Base-by-base conservation (phyloP, 2,113 vertebrate species). In the Equus quagga region DNA sequence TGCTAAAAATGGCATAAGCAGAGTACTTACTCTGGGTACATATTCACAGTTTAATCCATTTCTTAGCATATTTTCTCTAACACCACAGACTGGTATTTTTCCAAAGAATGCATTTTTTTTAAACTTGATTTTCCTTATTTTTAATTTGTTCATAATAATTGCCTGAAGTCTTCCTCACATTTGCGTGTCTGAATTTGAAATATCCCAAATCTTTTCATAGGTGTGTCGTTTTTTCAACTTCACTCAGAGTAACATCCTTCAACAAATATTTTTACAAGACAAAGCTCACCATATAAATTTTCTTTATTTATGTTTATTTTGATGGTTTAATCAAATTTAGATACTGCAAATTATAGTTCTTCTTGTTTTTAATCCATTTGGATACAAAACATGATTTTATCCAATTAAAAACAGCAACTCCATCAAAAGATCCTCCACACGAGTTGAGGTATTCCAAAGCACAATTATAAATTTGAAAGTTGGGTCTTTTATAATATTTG, bases 351-450 rank as follows among this genome's bases (percentile, higher is more conserved):
- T 64, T 80, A 24, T 44, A 76, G 5, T 31, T 89, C 24, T 90
- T 86, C 51, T 89, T 33, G 49, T 54, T 92, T 95, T 80, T 89
- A 89, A 78, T 62, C 11, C 36, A 51, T 91, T 82, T 75, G 26
- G 23, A 64, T 41, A 72, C 18, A 73, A 88, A 91, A 73, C 79
- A 83, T 18, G 21, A n/a, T 75, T 92, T 84, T 60, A 76, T 70
- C 21, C 60, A n/a, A 7, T 89, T 75, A 81, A 51, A 82, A 96
- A 69, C n/a, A 76, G 1, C 5, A 94, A 58, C 13, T 51, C n/a
- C 9, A 73, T 65, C 54, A 82, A 95, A 56, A 87, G 51, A 89
- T 46, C 86, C 60, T 56, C 7, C 67, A 18, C 44, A 65, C 33
- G 86, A 75, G 18, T 69, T 69, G 31, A 89, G 7, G 23, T 83